These are phyloP conservation scores for Stenurella melanura DNA, from an alignment of 2,888 invertebrate genomes.

Conservation along the genomic window DNA sequence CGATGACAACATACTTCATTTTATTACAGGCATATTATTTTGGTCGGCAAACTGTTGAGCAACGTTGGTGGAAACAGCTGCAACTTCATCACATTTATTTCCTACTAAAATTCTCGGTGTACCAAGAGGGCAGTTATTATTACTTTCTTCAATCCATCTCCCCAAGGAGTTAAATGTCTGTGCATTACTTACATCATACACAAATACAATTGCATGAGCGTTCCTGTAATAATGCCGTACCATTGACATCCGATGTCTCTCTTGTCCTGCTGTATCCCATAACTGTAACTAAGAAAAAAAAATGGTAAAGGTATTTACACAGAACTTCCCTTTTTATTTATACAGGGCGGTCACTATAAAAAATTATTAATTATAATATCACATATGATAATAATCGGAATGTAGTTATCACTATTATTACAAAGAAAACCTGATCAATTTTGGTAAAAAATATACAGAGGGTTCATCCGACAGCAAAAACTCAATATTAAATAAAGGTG, in stretches of 20 bases:
- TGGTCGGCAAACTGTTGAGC: slow-evolving; percentile 85
- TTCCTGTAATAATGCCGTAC: slow-evolving; percentile 89
- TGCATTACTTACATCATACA: slow-evolving; percentile 85
- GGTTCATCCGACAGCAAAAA: too few species aligned
- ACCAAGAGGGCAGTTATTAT: slow-evolving; percentile 78
- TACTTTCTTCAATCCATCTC: slow-evolving; percentile 86
- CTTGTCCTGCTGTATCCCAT: slow-evolving; percentile 89
- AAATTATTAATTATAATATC: too few species aligned
- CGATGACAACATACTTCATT: slow-evolving; percentile 5
- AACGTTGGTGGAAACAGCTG: slow-evolving; percentile 80
- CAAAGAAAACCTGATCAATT: too few species aligned
- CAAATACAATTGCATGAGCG: slow-evolving; percentile 89
- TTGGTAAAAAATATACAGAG: too few species aligned
- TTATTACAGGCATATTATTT: slow-evolving; percentile 82
- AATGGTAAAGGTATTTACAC: too few species aligned
- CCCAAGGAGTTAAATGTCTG: slow-evolving; percentile 79
- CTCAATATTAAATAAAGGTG: too few species aligned
- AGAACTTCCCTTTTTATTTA: too few species aligned
- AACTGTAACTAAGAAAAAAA: slow-evolving; percentile 78
- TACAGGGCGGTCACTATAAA: too few species aligned
- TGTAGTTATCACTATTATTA: too few species aligned
- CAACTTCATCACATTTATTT: slow-evolving; percentile 85
- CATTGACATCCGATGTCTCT: slow-evolving; percentile 87
- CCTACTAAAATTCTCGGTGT: slow-evolving; percentile 86
- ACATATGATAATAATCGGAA: too few species aligned